These are phyloP conservation scores for Oreonectes daqikongensis DNA, from an alignment of 2,797 vertebrate genomes.

Conservation along the genomic window DNA sequence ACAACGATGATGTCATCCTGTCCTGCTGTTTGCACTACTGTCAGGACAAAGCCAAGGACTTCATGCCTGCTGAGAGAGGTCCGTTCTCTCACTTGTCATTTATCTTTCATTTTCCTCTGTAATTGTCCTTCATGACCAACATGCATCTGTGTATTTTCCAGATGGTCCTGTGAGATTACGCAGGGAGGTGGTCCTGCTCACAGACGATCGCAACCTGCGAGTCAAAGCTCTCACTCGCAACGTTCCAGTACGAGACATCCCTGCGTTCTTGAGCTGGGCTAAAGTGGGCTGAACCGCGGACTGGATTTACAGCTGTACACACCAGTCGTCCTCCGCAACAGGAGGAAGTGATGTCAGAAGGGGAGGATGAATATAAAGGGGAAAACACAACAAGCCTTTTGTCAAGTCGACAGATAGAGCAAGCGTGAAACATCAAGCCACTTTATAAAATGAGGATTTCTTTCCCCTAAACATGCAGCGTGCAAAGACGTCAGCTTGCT, in stretches of 20 bases:
- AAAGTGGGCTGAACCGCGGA: conserved; percentile 87
- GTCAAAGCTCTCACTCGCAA: conserved; percentile 97
- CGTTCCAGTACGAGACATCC: conserved; percentile 95
- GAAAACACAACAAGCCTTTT: conserved; percentile 18
- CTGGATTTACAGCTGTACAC: conserved; percentile 60
- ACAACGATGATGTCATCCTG: conserved; percentile 95
- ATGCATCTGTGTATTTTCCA: conserved; percentile 44
- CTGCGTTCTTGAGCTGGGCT: conserved; percentile 89
- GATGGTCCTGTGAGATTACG: conserved; percentile 89
- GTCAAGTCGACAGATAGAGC: conserved; percentile 33
- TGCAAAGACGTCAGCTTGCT: conserved; percentile 29
- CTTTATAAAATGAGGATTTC: conserved; percentile 40
- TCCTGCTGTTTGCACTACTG: conserved; percentile 98
- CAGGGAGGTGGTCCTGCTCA: conserved; percentile 95
- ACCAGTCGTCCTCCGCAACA: conserved; percentile 73
- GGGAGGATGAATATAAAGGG: conserved; percentile 50
- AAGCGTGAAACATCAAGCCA: conserved; percentile 33
- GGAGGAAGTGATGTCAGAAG: conserved; percentile 64
- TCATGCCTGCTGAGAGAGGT: conserved; percentile 94
- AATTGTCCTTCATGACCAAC: background rate
- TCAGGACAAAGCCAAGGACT: conserved; percentile 97
- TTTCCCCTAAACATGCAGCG: conserved; percentile 34
- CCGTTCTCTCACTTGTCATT: conserved; percentile 44
- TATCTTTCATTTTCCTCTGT: background rate
- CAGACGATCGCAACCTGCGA: conserved; percentile 95